Percentiles rank a stretch among this genome's conserved stretches.
phyloP scores from a whole-genome alignment of 2,888 invertebrate species.

The Tillus elongatus region DNA sequence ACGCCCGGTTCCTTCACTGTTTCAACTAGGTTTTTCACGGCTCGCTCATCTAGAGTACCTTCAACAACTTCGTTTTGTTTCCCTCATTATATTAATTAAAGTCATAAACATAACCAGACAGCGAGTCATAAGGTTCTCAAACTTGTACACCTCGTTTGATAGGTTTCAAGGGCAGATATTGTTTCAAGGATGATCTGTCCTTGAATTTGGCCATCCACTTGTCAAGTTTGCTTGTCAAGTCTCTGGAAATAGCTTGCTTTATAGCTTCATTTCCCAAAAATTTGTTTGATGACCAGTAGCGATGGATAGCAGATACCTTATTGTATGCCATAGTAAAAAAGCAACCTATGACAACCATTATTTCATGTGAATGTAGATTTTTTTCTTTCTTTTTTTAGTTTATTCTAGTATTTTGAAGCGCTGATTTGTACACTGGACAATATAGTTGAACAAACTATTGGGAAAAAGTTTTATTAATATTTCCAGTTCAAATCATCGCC shows the following conservation, averaged over 20 bases:
- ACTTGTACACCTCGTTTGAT: slow-evolving; percentile 20
- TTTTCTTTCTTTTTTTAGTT: not conserved
- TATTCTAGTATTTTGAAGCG: not conserved
- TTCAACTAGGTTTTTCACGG: slow-evolving; percentile 16
- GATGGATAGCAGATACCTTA: not conserved
- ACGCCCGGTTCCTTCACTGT: slow-evolving; percentile 10
- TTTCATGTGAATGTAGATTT: not conserved
- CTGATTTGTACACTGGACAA: not conserved
- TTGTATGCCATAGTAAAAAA: not conserved
- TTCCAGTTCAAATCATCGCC: too few relatives aligned
- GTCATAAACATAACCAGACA: slow-evolving; percentile 24
- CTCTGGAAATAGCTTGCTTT: too few relatives aligned
- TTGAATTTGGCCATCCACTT: slow-evolving; percentile 17
- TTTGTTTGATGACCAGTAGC: slow-evolving; percentile 1
- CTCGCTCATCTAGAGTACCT: slow-evolving; percentile 23
- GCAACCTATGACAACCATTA: not conserved
- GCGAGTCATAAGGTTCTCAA: slow-evolving; percentile 21
- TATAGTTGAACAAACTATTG: slow-evolving; percentile 2
- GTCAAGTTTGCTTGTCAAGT: too few relatives aligned
- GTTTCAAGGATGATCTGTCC: slow-evolving; percentile 17
- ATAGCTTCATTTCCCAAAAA: not conserved
- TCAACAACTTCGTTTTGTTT: slow-evolving; percentile 17
- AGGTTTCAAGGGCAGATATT: slow-evolving; percentile 22
- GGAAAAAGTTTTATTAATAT: not conserved
- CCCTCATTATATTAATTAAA: slow-evolving; percentile 24